Base-by-base conservation (phyloP, 2,113 vertebrate genomes). In the Epinephelus cyanopodus region DNA sequence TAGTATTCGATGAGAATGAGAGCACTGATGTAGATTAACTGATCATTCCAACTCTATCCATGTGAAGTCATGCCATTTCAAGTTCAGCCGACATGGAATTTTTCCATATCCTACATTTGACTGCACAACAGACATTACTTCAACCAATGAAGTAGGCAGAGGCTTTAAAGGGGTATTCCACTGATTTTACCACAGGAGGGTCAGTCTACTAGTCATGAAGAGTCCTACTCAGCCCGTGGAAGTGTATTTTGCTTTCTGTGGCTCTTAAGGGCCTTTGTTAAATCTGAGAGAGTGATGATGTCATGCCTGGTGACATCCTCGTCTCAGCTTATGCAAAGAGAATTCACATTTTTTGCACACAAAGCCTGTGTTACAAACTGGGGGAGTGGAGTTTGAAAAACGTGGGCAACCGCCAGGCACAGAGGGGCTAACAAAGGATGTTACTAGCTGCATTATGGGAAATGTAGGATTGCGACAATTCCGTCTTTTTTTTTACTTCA, bases 341-440 rank as follows among this genome's bases (percentile, higher is more conserved):
- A 39, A 3, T 17, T 14, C 19, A 63, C 47, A 10, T 19, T 11
- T 17, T 29, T 1, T 27, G 12, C 18, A 70, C 47, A 56, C 17
- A 42, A 18, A 23, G n/a, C 11, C 45, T 39, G 14, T 2, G 9
- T 25, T 77, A 60, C 33, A 58, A 25, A 45, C 37, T 54, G 61
- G 15, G 18, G 6, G n/a, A 1, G 14, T 33, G 62, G 42, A 10
- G 14, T 56, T 48, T 57, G 19, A 63, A 56, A 21, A 18, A 54
- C 11, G 7, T 17, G 14, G 48, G n/a, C 19, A 54, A 13, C 33
- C 7, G 7, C 33, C 33, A 37, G 33, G 33, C 6, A 37, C 6
- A 17, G 47, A 61, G 21, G 27, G 27, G 25, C 27, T 78, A 33
- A 65, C n/a, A 50, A n/a, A 79, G 61, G 2, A 74, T 33, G 54